Conservation (phyloP, 2,888 invertebrate species). For the Panopea generosa region DNA sequence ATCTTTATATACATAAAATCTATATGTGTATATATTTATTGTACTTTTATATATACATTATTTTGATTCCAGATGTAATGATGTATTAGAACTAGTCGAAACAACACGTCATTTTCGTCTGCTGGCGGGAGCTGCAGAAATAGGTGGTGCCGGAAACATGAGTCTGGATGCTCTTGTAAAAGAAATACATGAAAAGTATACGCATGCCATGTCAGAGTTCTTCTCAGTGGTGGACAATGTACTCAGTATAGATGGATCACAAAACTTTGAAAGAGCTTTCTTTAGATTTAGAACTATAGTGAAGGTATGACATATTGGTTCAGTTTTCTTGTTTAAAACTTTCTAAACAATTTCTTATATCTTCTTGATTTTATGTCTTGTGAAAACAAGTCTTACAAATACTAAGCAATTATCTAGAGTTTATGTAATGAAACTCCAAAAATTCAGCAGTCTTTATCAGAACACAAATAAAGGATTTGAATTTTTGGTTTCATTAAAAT, state of each 20-base stretch:
- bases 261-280: constrained; percentile 84
- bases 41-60: no score
- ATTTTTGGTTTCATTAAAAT: no score
- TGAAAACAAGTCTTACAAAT: no score
- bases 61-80: constrained; percentile 82
- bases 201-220: constrained; percentile 82
- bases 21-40: no score
- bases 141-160: constrained; percentile 84
- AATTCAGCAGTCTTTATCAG: no score
- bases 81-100: constrained; percentile 84
- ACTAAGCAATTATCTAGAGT: no score
- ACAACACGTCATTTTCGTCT: constrained; percentile 84
- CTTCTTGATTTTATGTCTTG: no score
- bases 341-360: no score
- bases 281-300: constrained; percentile 84
- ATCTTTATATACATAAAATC: no score
- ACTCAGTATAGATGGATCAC: constrained; percentile 82
- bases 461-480: no score
- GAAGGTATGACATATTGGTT: constrained; percentile 78
- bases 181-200: constrained; percentile 83
- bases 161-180: constrained; percentile 84
- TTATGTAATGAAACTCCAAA: no score
- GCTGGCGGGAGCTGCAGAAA: constrained; percentile 83
- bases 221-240: constrained; percentile 82
- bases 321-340: no score